A percentile compares a stretch with the other conserved stretches of the same genome.
phyloP scores from a whole-genome alignment of 1,140 invertebrate species.

The Cyclina sinensis region DNA sequence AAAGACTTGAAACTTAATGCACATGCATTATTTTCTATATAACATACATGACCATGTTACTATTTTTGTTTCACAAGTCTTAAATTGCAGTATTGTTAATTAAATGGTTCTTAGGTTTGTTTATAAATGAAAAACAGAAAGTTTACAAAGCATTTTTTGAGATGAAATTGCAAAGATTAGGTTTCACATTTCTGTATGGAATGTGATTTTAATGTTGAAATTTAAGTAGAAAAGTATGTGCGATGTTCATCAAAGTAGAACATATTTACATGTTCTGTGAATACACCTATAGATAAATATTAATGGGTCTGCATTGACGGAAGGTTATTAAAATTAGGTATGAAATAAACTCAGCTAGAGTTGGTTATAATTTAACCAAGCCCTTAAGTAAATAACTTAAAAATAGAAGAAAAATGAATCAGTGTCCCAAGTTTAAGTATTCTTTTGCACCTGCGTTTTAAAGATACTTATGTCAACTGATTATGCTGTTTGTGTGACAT shows the following conservation, averaged over 20 bases:
- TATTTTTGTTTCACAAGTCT: too few relatives aligned
- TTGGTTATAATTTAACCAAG: not conserved
- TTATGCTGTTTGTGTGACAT: too few relatives aligned
- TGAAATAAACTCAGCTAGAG: not conserved
- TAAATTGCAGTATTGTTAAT: too few relatives aligned
- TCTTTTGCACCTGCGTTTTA: too few relatives aligned
- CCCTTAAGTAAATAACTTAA: not conserved
- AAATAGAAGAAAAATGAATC: too few relatives aligned
- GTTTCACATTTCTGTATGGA: conserved; percentile 35
- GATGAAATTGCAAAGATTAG: conserved; percentile 18
- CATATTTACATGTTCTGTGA: conserved; percentile 19
- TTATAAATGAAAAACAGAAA: not conserved
- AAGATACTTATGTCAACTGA: too few relatives aligned
- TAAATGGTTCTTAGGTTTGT: not conserved
- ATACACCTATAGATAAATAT: conserved; percentile 40
- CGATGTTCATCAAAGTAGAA: not conserved
- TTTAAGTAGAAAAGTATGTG: conserved; percentile 15
- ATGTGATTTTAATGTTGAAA: conserved; percentile 33
- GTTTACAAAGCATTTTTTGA: conserved; percentile 17
- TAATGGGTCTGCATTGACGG: not conserved
- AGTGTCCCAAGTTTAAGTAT: too few relatives aligned
- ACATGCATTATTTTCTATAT: too few relatives aligned
- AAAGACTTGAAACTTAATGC: too few relatives aligned
- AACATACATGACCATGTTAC: too few relatives aligned
- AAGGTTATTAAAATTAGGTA: conserved; percentile 12